Percentiles rank a stretch among this genome's conserved stretches.
These are phyloP conservation scores for Galemys pyrenaicus DNA, from an alignment of 2,113 vertebrate species.

Conservation along the genomic window DNA sequence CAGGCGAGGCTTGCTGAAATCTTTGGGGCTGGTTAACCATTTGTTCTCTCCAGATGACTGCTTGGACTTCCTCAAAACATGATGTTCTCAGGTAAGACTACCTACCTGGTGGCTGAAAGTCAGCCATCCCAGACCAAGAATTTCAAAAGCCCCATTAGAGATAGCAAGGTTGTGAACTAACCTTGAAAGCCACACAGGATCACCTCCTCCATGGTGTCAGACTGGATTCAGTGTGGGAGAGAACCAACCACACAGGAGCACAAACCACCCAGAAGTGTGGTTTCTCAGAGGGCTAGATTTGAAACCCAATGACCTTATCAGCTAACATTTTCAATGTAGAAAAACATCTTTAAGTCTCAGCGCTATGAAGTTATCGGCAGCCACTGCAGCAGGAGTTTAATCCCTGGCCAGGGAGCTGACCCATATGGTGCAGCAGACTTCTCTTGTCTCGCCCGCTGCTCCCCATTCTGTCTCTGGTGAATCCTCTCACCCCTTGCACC, in stretches of 20 bases:
- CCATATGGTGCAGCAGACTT: no score
- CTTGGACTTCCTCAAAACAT: background rate
- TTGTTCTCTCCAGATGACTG: background rate
- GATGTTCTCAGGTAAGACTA: background rate
- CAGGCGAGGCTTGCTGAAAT: background rate
- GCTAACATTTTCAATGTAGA: background rate
- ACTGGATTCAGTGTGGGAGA: background rate
- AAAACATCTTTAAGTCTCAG: background rate
- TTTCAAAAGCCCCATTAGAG: background rate
- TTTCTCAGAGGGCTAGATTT: background rate
- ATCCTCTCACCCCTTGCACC: no score
- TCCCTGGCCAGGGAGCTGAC: no score
- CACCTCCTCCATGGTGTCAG: background rate
- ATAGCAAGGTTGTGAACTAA: background rate
- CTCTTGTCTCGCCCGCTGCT: no score
- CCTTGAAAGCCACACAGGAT: background rate
- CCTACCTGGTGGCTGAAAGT: background rate
- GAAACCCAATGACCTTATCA: background rate
- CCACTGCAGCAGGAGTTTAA: no score
- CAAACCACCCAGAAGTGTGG: fast-evolving
- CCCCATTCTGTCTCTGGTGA: no score
- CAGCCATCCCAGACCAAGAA: background rate
- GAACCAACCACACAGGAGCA: no score
- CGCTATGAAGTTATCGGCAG: no score
- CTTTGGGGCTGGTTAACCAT: background rate